Conservation (phyloP, 2,113 vertebrate genomes). For the Climacteris rufus region DNA sequence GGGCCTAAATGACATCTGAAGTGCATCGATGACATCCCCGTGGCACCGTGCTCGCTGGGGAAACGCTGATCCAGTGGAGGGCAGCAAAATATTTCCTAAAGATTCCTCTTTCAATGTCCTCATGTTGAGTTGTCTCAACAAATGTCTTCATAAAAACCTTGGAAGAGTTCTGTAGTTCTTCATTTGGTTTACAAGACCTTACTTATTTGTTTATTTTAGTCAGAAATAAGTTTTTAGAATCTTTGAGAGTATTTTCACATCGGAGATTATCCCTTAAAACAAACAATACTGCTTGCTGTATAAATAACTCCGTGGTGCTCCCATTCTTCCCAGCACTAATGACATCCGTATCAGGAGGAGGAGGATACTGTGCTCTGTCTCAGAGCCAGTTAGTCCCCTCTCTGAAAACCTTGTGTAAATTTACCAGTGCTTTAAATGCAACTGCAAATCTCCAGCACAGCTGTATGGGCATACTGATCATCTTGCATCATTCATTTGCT, state of each 20-base stretch:
- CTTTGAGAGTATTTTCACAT: background rate
- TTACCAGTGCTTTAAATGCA: background rate
- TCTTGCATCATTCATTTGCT: slow-evolving; percentile 24
- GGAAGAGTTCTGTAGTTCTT: background rate
- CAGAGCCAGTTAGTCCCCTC: background rate
- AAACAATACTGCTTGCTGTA: background rate
- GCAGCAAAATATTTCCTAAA: slow-evolving; percentile 56
- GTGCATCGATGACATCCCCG: too few relatives aligned
- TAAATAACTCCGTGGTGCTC: background rate
- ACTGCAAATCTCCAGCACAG: background rate
- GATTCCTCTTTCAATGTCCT: background rate
- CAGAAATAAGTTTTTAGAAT: background rate
- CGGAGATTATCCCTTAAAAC: background rate
- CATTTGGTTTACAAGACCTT: background rate
- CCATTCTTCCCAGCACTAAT: background rate
- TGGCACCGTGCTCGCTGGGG: rapidly evolving
- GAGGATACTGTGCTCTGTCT: background rate
- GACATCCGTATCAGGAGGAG: background rate
- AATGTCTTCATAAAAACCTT: background rate
- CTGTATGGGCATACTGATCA: background rate
- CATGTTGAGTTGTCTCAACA: background rate
- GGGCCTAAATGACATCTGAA: background rate
- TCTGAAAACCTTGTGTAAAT: slow-evolving; percentile 23
- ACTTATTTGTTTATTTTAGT: background rate
- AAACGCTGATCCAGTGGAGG: slow-evolving; percentile 54